Evolutionary conservation across 2,113 vertebrate species (phyloP), one percentile per base, ranked within the genome.

Genomic region (Ochotona curzoniae): DNA sequence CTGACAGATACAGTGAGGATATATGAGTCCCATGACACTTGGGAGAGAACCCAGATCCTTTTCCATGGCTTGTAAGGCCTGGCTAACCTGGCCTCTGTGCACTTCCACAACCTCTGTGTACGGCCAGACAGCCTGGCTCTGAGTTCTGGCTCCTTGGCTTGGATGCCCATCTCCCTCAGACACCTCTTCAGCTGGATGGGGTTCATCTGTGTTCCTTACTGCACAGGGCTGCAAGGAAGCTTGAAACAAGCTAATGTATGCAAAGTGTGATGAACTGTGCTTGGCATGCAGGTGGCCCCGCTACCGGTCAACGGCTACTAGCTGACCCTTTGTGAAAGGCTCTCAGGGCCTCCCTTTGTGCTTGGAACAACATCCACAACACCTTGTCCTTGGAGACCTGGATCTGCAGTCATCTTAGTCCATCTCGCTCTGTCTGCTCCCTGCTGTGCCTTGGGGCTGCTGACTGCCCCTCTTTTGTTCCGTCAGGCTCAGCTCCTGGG

Each of bases 331-430:
- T 25, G 1, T 71, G 49, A 35, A 83, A 54, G 30, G n/a, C 51
- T 25, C 44, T 51, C 26, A 13, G 54, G 66, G 54, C 60, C 78
- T 88, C 44, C 49, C 10, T 0, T 25, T 63, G 14, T 66, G 10
- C 49, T 80, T 47, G 13, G 0, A n/a, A 4, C 49, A 69, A 4
- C 13, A 69, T 2, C 38, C 38, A 0, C 2, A 7, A 38, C 32
- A 18, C 51, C 25, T 15, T 84, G 60, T 11, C 21, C 32, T 86
- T 74, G 4, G 57, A 38, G 21, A 17, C 44, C 15, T 78, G n/a
- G n/a, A 8, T 8, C 28, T 78, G 28, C 9, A n/a, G 28, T 83
- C 70, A 35, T 30, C 30, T 26, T 2, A 44, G 38, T 44, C 38
- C 38, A 44, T 44, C 38, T 44, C 38, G 6, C 38, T 6, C 38